Evolutionary conservation across 2,888 invertebrate genomes (phyloP).

Genomic region (Philhelius pedissequus): DNA sequence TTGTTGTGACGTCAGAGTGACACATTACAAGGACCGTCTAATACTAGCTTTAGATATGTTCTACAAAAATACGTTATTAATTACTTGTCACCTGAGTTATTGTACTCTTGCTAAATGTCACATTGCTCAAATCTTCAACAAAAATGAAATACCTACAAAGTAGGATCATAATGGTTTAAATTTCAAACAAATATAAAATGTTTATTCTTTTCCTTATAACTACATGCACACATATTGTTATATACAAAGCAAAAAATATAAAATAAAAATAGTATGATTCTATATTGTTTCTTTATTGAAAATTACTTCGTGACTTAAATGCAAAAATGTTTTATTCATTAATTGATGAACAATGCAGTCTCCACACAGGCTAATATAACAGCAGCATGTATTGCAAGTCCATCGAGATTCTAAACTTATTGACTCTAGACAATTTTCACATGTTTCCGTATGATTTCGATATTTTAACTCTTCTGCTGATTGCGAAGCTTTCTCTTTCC

Average conservation of each 20-base stretch:
- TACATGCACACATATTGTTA: too few species aligned
- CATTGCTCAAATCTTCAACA: too few species aligned
- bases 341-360: conserved; percentile 83
- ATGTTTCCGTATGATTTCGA: conserved; percentile 77
- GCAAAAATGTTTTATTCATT: conserved; percentile 73
- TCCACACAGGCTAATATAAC: conserved; percentile 83
- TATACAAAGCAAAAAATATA: neutral
- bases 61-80: too few species aligned
- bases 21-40: too few species aligned
- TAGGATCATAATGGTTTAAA: too few species aligned
- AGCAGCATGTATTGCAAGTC: conserved; percentile 84
- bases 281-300: conserved; percentile 13
- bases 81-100: too few species aligned
- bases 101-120: too few species aligned
- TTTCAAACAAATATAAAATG: too few species aligned
- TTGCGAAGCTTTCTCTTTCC: conserved; percentile 71
- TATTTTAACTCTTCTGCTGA: conserved; percentile 42
- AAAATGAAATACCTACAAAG: too few species aligned
- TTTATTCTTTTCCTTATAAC: too few species aligned
- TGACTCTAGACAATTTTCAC: conserved; percentile 83
- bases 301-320: conserved; percentile 74
- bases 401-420: conserved; percentile 84
- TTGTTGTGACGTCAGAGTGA: too few species aligned
- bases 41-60: too few species aligned
- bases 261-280: neutral